Evolutionary conservation across 2,113 vertebrate species (phyloP), one percentile per base, ranked within the genome.

Genomic region (Isichthys henryi): DNA sequence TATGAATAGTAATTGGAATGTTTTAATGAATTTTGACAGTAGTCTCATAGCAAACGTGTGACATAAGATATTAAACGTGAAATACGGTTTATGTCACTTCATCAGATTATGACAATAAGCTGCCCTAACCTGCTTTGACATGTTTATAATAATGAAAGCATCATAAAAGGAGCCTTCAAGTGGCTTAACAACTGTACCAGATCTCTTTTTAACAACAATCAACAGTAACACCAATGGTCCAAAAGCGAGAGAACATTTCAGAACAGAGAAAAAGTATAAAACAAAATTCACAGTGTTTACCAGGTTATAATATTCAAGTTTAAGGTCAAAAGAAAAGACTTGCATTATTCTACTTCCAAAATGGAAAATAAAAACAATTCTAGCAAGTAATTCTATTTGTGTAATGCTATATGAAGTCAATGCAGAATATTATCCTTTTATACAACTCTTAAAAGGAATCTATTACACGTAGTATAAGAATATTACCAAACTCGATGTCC

Each of bases 221-320:
- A 39, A 77, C 11, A 77, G 31, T 39, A 80, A 80, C 74, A 80
- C 35, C 74, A 80, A 43, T 31, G 10, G 27, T 80, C 74, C 35
- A 80, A 80, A 80, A 80, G 35, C 5, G 17, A 80, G 74, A 39
- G 35, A 35, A 43, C 74, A 43, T 80, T 80, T 80, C 35, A 19
- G 35, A 80, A 39, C 35, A 80, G 11, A 35, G 70, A 77, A 39
- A 10, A 70, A 70, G 62, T 13, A 27, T 31, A 70, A 70, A 70
- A 70, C 62, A 70, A 70, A 70, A 70, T 70, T 70, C 62, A 70
- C 62, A 70, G 62, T 70, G 62, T 70, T 70, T 70, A 70, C n/a
- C 62, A 70, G 62, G 62, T 70, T 70, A 70, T 70, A 70, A 70
- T 70, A 70, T 70, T 70, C 62, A 70, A 70, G 62, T 70, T 70